These are phyloP conservation scores for Bos taurus DNA, from an alignment of 2,113 vertebrate genomes.

Conservation along the genomic window ARS-UCD2.0 NC_037332.1:34820001-34820500, in stretches of 20 bases:
- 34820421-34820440: neutral
- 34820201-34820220: neutral
- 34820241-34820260: too few species aligned
- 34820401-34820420: neutral
- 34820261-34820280: neutral
- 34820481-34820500: neutral
- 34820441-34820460: neutral
- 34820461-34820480: neutral
- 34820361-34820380: neutral
- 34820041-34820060: neutral
- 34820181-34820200: neutral
- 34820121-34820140: neutral
- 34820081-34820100: neutral
- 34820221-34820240: neutral
- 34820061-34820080: neutral
- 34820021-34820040: neutral
- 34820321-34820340: neutral
- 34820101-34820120: neutral
- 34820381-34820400: neutral
- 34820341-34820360: neutral
- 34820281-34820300: neutral
- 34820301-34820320: neutral
- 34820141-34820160: neutral
- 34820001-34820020: neutral
- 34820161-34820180: neutral